phyloP scores from a whole-genome alignment of 2,888 invertebrate genomes.

The Bombyx huttoni region DNA sequence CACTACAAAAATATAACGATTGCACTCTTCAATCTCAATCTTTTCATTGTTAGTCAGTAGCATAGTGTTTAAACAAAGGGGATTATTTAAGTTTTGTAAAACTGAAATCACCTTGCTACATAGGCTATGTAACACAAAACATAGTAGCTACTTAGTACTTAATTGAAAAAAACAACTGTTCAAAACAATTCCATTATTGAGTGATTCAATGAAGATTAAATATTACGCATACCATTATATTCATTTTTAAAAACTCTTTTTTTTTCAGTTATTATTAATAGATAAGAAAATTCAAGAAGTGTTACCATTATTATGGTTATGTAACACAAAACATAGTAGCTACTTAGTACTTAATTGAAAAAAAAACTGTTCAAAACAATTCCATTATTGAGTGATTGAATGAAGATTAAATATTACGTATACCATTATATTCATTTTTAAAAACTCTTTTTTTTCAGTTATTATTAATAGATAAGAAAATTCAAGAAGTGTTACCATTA shows the following conservation, averaged over 20 bases:
- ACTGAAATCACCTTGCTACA: not conserved
- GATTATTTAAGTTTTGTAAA: no score
- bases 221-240: not conserved
- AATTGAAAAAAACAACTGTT: not conserved
- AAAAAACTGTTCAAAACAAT: not conserved
- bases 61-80: no score
- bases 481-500: conserved; percentile 91
- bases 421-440: not conserved
- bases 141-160: not conserved
- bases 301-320: conserved; percentile 78
- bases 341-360: not conserved
- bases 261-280: conserved; percentile 87
- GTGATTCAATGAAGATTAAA: not conserved
- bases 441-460: conserved; percentile 71
- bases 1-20: no score
- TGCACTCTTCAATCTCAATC: no score
- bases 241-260: conserved; percentile 2
- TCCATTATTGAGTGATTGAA: no score
- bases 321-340: not conserved
- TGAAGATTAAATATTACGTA: not conserved
- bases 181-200: not conserved
- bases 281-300: conserved; percentile 95
- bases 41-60: no score
- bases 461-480: conserved; percentile 92
- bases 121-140: not conserved